These are phyloP conservation scores for Drosophila kepulauana DNA, from an alignment of 1,140 invertebrate species.

Conservation along the genomic window DNA sequence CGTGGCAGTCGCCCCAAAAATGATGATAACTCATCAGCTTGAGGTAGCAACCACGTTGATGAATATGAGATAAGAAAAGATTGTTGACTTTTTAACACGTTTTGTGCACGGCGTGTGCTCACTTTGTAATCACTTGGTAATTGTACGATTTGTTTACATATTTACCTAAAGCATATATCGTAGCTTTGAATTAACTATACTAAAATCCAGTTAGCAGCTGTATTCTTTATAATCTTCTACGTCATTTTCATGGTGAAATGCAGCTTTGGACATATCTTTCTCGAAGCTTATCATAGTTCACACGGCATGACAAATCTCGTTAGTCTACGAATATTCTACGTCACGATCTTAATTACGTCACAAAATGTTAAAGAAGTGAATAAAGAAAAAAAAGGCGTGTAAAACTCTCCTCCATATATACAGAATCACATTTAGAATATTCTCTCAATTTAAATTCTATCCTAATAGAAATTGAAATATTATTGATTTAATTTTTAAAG, in stretches of 20 bases:
- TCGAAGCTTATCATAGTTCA: conserved; percentile 31
- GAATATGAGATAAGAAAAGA: not conserved
- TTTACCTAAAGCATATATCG: not conserved
- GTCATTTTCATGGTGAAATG: conserved; percentile 57
- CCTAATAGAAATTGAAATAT: no score
- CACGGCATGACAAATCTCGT: conserved; percentile 29
- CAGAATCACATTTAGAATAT: no score
- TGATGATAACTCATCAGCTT: conserved; percentile 19
- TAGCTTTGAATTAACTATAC: not conserved
- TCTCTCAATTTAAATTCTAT: no score
- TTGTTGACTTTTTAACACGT: conserved; percentile 13
- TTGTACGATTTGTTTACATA: conserved; percentile 4
- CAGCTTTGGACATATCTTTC: not conserved
- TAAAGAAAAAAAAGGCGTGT: not conserved
- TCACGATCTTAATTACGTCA: not conserved
- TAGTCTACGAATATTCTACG: not conserved
- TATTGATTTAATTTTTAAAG: no score
- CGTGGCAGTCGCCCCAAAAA: not conserved
- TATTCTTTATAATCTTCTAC: conserved; percentile 18
- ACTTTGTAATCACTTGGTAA: not conserved
- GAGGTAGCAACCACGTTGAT: conserved; percentile 18
- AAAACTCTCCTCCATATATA: no score
- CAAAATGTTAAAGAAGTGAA: no score
- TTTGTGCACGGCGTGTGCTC: conserved; percentile 14
- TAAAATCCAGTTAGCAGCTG: not conserved